Evolutionary conservation across 2,888 invertebrate species (phyloP).

Genomic region (Xylota sylvarum): DNA sequence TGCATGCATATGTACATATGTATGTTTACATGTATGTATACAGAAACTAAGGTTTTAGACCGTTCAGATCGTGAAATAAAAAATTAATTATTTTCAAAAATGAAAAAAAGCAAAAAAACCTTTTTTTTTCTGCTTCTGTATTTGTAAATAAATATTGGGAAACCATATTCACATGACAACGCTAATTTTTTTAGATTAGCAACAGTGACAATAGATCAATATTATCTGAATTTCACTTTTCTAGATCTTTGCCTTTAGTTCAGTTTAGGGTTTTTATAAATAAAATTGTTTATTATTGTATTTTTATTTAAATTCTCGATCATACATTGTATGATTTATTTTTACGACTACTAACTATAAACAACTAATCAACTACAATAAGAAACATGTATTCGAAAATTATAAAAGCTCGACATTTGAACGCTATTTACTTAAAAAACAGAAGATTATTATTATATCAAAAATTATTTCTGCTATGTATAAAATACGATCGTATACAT

Average conservation of each 20-base stretch:
- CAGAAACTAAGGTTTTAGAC: slow-evolving; percentile 12
- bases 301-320: background rate
- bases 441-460: background rate
- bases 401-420: background rate
- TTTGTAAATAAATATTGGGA: slow-evolving; percentile 21
- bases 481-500: too few relatives aligned
- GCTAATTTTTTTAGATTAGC: slow-evolving; percentile 43
- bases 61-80: background rate
- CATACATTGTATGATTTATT: background rate
- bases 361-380: background rate
- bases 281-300: background rate
- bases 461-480: too few relatives aligned
- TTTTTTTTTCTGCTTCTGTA: slow-evolving; percentile 12
- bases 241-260: background rate
- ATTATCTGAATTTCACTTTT: slow-evolving; percentile 35
- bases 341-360: background rate
- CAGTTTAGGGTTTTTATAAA: background rate
- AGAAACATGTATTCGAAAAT: background rate
- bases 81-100: slow-evolving; percentile 27
- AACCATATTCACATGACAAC: slow-evolving; percentile 25
- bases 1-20: background rate
- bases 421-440: background rate
- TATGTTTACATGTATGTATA: slow-evolving; percentile 4
- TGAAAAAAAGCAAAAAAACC: background rate
- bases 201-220: background rate